Evolutionary conservation across 2,797 vertebrate genomes (phyloP).

Genomic region (Sebastes itinus): DNA sequence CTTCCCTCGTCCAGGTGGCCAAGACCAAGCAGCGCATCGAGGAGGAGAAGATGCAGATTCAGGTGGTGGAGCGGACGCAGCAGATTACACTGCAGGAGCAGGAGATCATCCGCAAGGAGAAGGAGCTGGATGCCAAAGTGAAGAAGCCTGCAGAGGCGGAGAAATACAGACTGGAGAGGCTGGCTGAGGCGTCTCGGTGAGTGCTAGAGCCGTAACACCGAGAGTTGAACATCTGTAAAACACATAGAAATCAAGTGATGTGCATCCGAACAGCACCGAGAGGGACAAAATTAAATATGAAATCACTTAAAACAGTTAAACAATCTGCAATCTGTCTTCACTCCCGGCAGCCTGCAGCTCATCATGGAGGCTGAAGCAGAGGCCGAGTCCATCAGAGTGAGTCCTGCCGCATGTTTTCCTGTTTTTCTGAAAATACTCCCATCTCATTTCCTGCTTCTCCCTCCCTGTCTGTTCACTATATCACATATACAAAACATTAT

Average conservation of each 20-base stretch:
- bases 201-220: neutral
- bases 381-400: conserved; percentile 89
- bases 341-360: conserved; percentile 82
- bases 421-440: neutral
- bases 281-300: neutral
- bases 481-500: neutral
- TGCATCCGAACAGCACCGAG: neutral
- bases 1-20: conserved; percentile 83
- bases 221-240: neutral
- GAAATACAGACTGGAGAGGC: conserved; percentile 87
- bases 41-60: conserved; percentile 92
- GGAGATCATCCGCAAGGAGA: conserved; percentile 90
- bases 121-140: conserved; percentile 90
- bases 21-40: conserved; percentile 96
- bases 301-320: neutral
- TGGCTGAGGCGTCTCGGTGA: conserved; percentile 90
- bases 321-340: neutral
- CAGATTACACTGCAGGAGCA: conserved; percentile 94
- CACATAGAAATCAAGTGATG: neutral
- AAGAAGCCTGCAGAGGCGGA: conserved; percentile 93
- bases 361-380: conserved; percentile 95
- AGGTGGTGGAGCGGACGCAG: conserved; percentile 92
- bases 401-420: conserved; percentile 26
- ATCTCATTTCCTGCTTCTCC: neutral
- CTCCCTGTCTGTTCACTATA: neutral